A percentile compares a stretch with the other conserved stretches of the same genome.
Evolutionary conservation across 2,797 vertebrate species (phyloP).

Genomic region (Lophotriccus pileatus): DNA sequence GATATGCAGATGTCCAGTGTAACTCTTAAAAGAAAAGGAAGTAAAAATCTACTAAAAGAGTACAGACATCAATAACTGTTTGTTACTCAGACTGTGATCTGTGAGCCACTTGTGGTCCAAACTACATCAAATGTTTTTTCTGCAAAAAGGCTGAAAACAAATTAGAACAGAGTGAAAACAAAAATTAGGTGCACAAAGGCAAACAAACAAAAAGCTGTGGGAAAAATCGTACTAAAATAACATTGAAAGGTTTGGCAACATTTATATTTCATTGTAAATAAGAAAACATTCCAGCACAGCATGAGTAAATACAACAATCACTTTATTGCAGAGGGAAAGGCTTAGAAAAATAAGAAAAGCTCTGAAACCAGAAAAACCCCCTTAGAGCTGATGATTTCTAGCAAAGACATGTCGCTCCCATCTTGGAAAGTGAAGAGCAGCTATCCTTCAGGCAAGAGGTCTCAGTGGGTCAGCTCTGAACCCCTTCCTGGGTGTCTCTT

Average conservation of each 20-base stretch:
- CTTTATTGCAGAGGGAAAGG: background rate
- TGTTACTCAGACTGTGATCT: background rate
- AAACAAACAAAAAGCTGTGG: slow-evolving; percentile 15
- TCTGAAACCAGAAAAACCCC: background rate
- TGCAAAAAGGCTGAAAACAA: background rate
- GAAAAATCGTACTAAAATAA: slow-evolving; percentile 29
- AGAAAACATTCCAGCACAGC: slow-evolving; percentile 12
- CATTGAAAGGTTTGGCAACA: background rate
- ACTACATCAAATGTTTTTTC: background rate
- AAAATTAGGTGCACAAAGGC: background rate
- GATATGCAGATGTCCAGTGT: background rate
- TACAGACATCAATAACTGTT: background rate
- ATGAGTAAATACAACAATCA: background rate
- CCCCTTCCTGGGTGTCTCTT: background rate
- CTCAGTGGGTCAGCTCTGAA: background rate
- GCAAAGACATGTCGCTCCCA: rapidly evolving
- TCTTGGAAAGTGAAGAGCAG: background rate
- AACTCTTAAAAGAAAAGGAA: background rate
- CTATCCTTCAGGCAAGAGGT: background rate
- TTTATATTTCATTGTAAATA: slow-evolving; percentile 33
- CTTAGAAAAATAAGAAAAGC: background rate
- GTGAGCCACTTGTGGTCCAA: background rate
- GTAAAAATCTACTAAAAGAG: background rate
- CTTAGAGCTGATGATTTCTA: background rate
- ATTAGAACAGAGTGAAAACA: slow-evolving; percentile 13